These are phyloP conservation scores for Passer montanus DNA, from an alignment of 2,113 vertebrate species.

Conservation along the genomic window DNA sequence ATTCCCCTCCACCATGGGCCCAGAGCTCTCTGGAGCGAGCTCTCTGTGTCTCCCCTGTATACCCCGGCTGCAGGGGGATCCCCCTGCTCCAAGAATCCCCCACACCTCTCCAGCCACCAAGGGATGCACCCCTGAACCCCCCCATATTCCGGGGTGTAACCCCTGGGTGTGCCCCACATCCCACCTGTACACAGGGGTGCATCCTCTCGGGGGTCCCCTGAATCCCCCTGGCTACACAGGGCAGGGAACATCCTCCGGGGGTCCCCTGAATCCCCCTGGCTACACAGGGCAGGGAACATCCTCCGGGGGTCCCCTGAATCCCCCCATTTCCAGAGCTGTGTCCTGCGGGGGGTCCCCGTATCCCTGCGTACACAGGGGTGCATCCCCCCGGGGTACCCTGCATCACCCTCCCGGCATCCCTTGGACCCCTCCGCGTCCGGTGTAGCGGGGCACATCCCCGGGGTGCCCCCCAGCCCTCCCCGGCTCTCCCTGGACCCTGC, in stretches of 20 bases:
- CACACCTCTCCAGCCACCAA: not conserved
- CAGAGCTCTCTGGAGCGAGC: not conserved
- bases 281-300: too few species aligned
- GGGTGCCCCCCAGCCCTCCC: not conserved
- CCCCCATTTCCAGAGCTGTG: not conserved
- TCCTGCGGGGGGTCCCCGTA: not conserved
- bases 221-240: not conserved
- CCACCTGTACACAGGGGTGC: too few species aligned
- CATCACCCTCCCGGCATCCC: not conserved
- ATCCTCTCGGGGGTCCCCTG: too few species aligned
- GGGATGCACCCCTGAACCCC: not conserved
- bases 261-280: not conserved
- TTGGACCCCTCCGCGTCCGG: fast-evolving
- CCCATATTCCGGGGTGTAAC: fast-evolving
- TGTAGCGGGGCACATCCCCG: not conserved
- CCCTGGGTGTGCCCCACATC: not conserved
- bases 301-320: too few species aligned
- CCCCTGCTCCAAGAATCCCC: not conserved
- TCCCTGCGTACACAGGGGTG: too few species aligned
- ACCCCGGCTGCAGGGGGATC: fast-evolving
- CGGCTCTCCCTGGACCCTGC: not conserved
- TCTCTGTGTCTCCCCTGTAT: not conserved
- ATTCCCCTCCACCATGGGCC: fast-evolving
- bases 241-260: too few species aligned
- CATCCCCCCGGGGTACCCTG: fast-evolving